Evolutionary conservation across 2,797 vertebrate species (phyloP).

Genomic region (Hydrolagus colliei): DNA sequence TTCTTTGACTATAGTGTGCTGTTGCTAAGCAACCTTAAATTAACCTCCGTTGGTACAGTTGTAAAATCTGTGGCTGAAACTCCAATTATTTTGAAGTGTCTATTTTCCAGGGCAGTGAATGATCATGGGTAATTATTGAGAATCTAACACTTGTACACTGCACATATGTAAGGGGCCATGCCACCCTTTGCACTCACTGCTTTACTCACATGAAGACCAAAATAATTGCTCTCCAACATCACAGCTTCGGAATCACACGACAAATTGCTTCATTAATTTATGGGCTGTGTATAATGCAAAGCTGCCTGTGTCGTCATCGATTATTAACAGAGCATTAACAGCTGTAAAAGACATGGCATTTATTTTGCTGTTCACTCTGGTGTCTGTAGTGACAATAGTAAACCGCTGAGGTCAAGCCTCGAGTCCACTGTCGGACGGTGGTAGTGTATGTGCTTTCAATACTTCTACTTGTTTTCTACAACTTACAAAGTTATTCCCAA

Average conservation of each 20-base stretch:
- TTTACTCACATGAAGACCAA: not conserved
- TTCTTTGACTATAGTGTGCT: not conserved
- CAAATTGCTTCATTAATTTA: not conserved
- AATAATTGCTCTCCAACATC: not conserved
- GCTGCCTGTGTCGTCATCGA: not conserved
- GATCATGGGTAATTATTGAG: not conserved
- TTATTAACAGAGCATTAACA: not conserved
- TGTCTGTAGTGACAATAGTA: too few species aligned
- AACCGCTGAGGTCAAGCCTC: too few species aligned
- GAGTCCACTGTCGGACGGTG: too few species aligned
- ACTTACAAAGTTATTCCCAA: too few species aligned
- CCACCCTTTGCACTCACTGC: not conserved
- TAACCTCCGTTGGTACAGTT: not conserved
- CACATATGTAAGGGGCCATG: not conserved
- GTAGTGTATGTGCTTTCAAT: too few species aligned
- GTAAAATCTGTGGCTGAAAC: slow-evolving; percentile 5
- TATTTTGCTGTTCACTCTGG: too few species aligned
- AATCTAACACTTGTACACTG: not conserved
- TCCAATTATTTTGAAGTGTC: slow-evolving; percentile 20
- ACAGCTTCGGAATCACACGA: too few species aligned
- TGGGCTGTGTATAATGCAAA: too few species aligned
- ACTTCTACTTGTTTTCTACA: too few species aligned
- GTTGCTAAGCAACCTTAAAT: slow-evolving; percentile 26
- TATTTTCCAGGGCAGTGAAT: not conserved
- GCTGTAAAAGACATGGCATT: not conserved